These are phyloP conservation scores for Sinocyclocheilus anophthalmus DNA, from an alignment of 2,113 vertebrate genomes.

Conservation along the genomic window DNA sequence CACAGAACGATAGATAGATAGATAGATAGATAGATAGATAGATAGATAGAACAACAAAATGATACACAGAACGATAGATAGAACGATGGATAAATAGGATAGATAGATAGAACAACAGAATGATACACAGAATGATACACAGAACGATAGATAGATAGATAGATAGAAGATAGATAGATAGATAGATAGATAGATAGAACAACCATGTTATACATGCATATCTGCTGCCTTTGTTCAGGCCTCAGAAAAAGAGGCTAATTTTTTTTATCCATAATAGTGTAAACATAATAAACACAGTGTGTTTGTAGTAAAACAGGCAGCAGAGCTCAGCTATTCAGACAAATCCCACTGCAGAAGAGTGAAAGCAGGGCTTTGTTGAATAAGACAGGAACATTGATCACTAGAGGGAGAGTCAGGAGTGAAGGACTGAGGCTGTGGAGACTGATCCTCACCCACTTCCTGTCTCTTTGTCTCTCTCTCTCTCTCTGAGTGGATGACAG, in stretches of 20 bases:
- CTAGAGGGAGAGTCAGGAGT: neutral
- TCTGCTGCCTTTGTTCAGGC: neutral
- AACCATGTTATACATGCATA: neutral
- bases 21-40: too few species aligned
- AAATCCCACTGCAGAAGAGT: neutral
- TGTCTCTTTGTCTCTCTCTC: slow-evolving; percentile 36
- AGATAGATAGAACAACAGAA: too few species aligned
- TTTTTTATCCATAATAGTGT: neutral
- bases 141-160: neutral
- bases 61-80: neutral
- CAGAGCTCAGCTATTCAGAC: neutral
- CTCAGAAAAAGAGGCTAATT: neutral
- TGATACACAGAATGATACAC: too few species aligned
- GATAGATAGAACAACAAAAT: too few species aligned
- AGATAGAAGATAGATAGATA: neutral
- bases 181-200: neutral
- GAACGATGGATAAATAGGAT: too few species aligned
- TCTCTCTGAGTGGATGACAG: neutral
- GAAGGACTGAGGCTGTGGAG: slow-evolving; percentile 22
- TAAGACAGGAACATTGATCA: slow-evolving; percentile 10
- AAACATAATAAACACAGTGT: neutral
- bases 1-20: neutral
- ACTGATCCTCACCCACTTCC: slow-evolving; percentile 4
- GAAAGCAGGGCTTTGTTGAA: slow-evolving; percentile 24
- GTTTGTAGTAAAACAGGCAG: neutral